Conservation (phyloP, 2,888 invertebrate species). For the Drymonia ruficornis region DNA sequence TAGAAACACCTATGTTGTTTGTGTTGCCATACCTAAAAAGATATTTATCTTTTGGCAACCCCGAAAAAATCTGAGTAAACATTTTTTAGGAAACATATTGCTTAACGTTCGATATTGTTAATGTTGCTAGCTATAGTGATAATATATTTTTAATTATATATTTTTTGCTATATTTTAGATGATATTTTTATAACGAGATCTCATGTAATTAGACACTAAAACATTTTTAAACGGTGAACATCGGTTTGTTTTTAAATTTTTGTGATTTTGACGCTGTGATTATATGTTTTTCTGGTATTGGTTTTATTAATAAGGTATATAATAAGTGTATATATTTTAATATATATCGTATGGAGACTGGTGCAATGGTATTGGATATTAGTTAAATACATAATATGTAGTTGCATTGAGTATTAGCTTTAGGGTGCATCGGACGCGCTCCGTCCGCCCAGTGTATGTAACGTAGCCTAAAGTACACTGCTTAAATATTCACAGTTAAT, state of each 20-base stretch:
- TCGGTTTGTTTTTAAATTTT: conserved; percentile 45
- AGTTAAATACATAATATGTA: conserved; percentile 26
- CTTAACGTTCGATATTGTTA: conserved; percentile 79
- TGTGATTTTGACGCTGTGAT: conserved; percentile 75
- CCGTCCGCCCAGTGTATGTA: conserved; percentile 20
- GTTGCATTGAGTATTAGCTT: conserved; percentile 28
- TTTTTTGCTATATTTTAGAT: conserved; percentile 74
- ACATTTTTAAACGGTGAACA: conserved; percentile 38
- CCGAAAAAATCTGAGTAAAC: conserved; percentile 49
- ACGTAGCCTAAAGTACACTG: conserved; percentile 30
- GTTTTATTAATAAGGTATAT: conserved; percentile 42
- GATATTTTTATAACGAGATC: conserved; percentile 75
- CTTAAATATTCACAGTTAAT: conserved; percentile 51
- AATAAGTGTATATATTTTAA: conserved; percentile 49
- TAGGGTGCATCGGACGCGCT: conserved; percentile 17
- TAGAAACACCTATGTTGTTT: too few relatives aligned
- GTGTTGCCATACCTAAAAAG: conserved; percentile 19
- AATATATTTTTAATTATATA: conserved; percentile 63
- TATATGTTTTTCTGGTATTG: conserved; percentile 52
- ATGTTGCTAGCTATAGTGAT: conserved; percentile 75
- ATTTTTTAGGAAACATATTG: conserved; percentile 73
- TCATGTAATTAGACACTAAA: conserved; percentile 57
- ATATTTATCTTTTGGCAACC: conserved; percentile 60
- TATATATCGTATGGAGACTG: conserved; percentile 61
- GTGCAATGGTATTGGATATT: conserved; percentile 55